A percentile compares a stretch with the other conserved stretches of the same genome.
phyloP scores from a whole-genome alignment of 2,888 invertebrate genomes.

The Marronus borbonicus region DNA sequence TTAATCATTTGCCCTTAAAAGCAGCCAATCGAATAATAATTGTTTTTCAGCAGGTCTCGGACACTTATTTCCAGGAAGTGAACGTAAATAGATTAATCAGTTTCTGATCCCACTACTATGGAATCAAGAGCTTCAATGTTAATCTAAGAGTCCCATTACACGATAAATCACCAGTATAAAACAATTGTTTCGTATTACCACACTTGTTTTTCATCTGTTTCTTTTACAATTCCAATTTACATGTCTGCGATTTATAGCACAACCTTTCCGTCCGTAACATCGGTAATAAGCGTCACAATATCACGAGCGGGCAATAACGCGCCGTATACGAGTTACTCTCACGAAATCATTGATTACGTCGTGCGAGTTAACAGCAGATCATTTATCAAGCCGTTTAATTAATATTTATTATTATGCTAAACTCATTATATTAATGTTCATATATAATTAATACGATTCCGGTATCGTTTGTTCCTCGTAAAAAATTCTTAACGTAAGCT shows the following conservation, averaged over 20 bases:
- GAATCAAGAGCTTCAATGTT: too few relatives aligned
- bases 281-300: slow-evolving; percentile 14
- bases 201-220: not conserved
- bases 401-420: slow-evolving; percentile 47
- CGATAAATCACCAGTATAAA: not conserved
- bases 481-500: not conserved
- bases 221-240: slow-evolving; percentile 10
- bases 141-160: not conserved
- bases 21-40: too few relatives aligned
- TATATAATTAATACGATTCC: slow-evolving; percentile 33
- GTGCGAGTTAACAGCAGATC: slow-evolving; percentile 32
- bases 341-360: slow-evolving; percentile 48
- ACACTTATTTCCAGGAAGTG: too few relatives aligned
- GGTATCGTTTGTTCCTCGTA: not conserved
- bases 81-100: too few relatives aligned
- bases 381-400: slow-evolving; percentile 48
- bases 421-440: slow-evolving; percentile 45
- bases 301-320: slow-evolving; percentile 22
- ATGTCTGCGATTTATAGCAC: not conserved
- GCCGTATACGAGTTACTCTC: slow-evolving; percentile 18
- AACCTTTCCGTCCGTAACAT: not conserved
- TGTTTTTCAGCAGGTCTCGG: too few relatives aligned
- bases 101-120: too few relatives aligned
- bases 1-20: too few relatives aligned
- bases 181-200: not conserved